phyloP scores from a whole-genome alignment of 2,113 vertebrate genomes.

The Alces alces region DNA sequence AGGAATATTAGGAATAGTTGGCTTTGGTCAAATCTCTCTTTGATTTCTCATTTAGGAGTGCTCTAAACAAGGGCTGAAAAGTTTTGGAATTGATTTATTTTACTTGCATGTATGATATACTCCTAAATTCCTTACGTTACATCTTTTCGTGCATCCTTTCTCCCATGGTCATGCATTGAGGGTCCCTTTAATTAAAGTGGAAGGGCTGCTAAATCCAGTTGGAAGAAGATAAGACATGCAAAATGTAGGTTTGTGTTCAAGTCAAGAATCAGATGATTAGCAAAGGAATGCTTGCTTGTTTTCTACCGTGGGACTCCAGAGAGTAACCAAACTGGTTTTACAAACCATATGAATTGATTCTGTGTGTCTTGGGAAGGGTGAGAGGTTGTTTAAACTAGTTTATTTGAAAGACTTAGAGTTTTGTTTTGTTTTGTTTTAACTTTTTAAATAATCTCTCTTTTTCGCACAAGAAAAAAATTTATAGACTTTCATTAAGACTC shows the following conservation, averaged over 20 bases:
- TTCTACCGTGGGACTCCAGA: not conserved
- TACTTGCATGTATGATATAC: not conserved
- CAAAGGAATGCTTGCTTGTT: not conserved
- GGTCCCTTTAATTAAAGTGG: not conserved
- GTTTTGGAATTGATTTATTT: not conserved
- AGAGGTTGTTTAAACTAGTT: not conserved
- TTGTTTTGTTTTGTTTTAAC: not conserved
- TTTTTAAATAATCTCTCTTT: not conserved
- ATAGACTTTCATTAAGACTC: not conserved
- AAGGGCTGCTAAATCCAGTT: not conserved
- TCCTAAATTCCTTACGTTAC: not conserved
- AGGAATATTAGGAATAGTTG: not conserved
- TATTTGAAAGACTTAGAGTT: not conserved
- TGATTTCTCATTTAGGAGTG: not conserved
- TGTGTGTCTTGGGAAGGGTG: not conserved
- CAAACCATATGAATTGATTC: not conserved
- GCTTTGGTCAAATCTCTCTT: not conserved
- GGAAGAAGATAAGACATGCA: not conserved
- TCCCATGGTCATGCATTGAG: not conserved
- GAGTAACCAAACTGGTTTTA: constrained; percentile 26
- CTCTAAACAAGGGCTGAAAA: not conserved
- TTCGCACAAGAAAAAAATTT: not conserved
- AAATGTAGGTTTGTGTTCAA: not conserved
- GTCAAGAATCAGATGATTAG: not conserved
- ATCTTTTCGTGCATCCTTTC: not conserved